Percentiles rank a stretch among this genome's conserved stretches.
Conservation (phyloP, 2,888 invertebrate genomes). For the Stenoptilia bipunctidactyla region DNA sequence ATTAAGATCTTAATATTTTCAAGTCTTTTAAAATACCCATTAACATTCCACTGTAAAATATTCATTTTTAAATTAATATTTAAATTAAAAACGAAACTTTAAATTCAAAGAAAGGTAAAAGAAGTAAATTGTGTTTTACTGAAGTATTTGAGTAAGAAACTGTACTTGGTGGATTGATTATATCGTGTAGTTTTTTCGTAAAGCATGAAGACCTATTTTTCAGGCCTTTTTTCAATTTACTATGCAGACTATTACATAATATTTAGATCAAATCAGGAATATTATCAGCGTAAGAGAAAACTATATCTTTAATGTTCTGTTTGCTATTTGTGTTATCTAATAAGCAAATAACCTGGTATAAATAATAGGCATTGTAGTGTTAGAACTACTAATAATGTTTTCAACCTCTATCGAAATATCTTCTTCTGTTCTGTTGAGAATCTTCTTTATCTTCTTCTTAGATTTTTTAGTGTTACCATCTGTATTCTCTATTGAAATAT, state of each 20-base stretch:
- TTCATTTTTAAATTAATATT: background rate
- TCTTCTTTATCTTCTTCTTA: too few relatives aligned
- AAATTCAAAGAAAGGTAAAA: too few relatives aligned
- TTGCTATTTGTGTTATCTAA: constrained; percentile 9
- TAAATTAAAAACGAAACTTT: background rate
- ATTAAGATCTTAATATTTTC: constrained; percentile 9
- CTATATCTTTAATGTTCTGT: constrained; percentile 8
- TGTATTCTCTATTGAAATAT: too few relatives aligned
- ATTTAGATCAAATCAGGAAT: constrained; percentile 1
- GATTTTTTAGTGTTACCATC: too few relatives aligned
- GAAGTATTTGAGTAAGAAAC: too few relatives aligned
- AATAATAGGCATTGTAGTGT: background rate
- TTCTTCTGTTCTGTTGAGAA: too few relatives aligned
- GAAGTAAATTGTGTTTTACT: too few relatives aligned
- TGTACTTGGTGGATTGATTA: background rate
- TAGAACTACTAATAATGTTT: too few relatives aligned
- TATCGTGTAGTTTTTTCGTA: background rate
- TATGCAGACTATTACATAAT: background rate
- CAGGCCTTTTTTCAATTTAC: background rate
- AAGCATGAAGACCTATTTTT: background rate
- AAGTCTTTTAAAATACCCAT: constrained; percentile 3
- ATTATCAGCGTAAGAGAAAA: background rate
- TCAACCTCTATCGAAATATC: too few relatives aligned
- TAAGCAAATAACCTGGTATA: constrained; percentile 11
- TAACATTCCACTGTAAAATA: background rate